Conservation (phyloP, 2,797 vertebrate species). For the Geotrypetes seraphini region DNA sequence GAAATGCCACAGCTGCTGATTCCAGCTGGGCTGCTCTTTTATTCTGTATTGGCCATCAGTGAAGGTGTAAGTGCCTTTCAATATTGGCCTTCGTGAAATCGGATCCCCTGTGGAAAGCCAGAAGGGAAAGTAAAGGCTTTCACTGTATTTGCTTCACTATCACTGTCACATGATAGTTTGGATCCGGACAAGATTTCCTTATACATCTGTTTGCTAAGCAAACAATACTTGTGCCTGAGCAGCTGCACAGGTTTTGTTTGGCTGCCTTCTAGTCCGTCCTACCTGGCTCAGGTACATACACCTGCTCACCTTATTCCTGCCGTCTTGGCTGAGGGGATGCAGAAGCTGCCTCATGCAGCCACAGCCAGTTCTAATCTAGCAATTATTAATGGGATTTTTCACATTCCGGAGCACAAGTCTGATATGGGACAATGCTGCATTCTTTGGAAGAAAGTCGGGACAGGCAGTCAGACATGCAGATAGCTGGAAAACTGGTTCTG, state of each 20-base stretch:
- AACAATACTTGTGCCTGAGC: not conserved
- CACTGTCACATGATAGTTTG: too few species aligned
- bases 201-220: not conserved
- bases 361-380: constrained; percentile 13
- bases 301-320: constrained; percentile 43
- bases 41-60: too few species aligned
- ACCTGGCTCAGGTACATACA: constrained; percentile 12
- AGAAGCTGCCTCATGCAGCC: not conserved
- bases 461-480: constrained; percentile 74
- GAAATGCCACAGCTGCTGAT: too few species aligned
- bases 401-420: constrained; percentile 25
- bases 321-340: not conserved
- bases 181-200: too few species aligned
- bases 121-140: too few species aligned
- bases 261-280: constrained; percentile 10
- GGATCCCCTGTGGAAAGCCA: too few species aligned
- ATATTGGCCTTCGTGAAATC: too few species aligned
- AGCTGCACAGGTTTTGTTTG: not conserved
- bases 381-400: constrained; percentile 52
- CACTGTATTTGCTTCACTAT: too few species aligned
- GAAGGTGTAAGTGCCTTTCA: too few species aligned
- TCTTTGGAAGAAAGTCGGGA: constrained; percentile 11
- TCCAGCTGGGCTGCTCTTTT: too few species aligned
- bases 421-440: constrained; percentile 30
- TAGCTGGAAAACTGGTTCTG: constrained; percentile 67